Base-by-base conservation (phyloP, 2,888 invertebrate genomes). In the Andrena camellia region DNA sequence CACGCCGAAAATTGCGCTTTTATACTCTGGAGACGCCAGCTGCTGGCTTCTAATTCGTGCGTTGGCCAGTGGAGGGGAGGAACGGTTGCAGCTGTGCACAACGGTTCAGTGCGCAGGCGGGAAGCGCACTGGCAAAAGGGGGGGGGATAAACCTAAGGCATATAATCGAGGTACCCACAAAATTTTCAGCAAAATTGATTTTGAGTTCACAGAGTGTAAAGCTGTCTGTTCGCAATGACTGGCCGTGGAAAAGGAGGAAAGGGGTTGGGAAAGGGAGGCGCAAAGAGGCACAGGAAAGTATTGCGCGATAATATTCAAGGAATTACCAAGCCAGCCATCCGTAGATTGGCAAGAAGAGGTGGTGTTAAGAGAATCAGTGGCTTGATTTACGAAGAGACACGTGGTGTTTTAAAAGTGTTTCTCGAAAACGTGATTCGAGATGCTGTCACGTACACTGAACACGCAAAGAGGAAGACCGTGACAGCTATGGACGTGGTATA, bases 401-500 rank as follows among this genome's bases (percentile, higher is more conserved):
- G 80, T 72, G 79, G 85, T 64, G 60, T 87, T 0, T 52, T 85
- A 48, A 97, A 97, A 33, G 96, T 97, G 0, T 98, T 98, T 92
- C 95, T 98, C 80, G 97, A 97, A 93, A 97, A 97, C 92, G 97
- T 97, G 0, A 97, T 97, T 89, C 95, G 97, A 59, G 97, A 97
- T 92, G 97, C 97, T 20, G 97, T 97, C 70, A 97, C 97, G 6
- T 97, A 97, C 94, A 97, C 97, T 0, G 97, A 98, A 92, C 97
- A 98, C 92, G 97, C 97, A 62, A 98, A 97, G 94, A 95, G 97
- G 89, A 98, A 98, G 95, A 98, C 97, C 1, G 97, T 98, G 64
- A 97, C 97, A 0, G 97, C 97, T n/a, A 97, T 97, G 97, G 97
- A 98, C 89, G 97, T 98, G 13, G 97, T 97, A 67, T 98, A 97